Evolutionary conservation across 1,140 invertebrate species (phyloP), one percentile per base, ranked within the genome.

Genomic region (Hormaphis cornu): DNA sequence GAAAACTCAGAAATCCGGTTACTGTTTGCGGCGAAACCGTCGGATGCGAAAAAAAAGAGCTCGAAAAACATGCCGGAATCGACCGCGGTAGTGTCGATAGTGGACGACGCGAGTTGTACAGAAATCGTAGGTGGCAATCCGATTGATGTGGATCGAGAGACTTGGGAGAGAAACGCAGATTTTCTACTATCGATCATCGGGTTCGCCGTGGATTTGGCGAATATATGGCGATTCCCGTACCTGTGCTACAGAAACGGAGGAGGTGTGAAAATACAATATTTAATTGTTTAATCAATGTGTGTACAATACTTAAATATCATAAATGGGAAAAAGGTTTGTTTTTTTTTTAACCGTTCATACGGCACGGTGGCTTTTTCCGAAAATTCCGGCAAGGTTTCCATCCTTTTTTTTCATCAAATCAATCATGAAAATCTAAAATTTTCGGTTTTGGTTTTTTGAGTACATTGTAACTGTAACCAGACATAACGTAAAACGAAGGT

Each of bases 131-230:
- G n/a, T 9, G 18, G n/a, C 16, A 35, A 22, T 7, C 14, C 14
- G n/a, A 71, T 42, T 30, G 69, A 71, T 8, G 20, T 20, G 0
- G 56, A 52, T 22, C 37, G 72, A 1, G 72, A 72, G 76, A 92
- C 88, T 0, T 93, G 90, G 91, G 87, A 86, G 10, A 90, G 89
- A 26, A 93, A 93, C 73, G 87, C 90, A 5, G 93, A 96, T 76
- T 96, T 96, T 78, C 83, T 97, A 7, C 82, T 97, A 3, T 94
- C 92, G 16, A 91, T 95, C 70, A 93, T 95, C 72, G 91, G 91
- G 1, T 94, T 94, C 73, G 91, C 91, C 0, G 91, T 95, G 1
- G 91, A 94, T 79, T 80, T 95, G 70, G 90, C 91, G n/a, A 95
- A 95, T 76, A 89, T 95, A 1, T 95, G 91, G 91, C 80, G 92